Conservation (phyloP, 2,797 vertebrate genomes). For the Epinephelus awoara region DNA sequence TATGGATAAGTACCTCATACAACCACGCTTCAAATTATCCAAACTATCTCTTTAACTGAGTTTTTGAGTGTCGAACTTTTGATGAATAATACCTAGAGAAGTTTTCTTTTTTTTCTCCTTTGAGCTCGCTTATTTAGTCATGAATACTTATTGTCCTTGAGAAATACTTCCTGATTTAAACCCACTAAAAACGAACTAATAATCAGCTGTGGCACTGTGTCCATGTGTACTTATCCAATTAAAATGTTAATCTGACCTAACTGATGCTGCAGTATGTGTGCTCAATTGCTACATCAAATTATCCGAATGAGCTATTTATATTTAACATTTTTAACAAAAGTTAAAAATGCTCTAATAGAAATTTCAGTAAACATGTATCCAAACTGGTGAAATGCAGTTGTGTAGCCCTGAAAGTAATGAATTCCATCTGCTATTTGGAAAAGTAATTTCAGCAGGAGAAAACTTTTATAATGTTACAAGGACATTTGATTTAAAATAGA, state of each 20-base stretch:
- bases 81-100: neutral
- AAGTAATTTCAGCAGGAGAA: neutral
- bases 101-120: neutral
- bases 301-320: neutral
- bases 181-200: neutral
- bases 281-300: neutral
- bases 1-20: too few relatives aligned
- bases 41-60: too few relatives aligned
- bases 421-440: neutral
- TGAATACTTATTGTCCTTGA: too few relatives aligned
- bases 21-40: too few relatives aligned
- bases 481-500: neutral
- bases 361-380: neutral
- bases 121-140: neutral
- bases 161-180: too few relatives aligned
- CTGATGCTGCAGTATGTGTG: neutral
- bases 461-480: neutral
- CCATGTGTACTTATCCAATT: neutral
- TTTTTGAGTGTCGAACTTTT: neutral
- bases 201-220: neutral
- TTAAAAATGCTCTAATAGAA: neutral
- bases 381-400: neutral
- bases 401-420: neutral
- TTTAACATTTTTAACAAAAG: neutral
- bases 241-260: slow-evolving; percentile 6